Evolutionary conservation across 2,113 vertebrate genomes (phyloP).

Genomic region (Gyps fulvus): DNA sequence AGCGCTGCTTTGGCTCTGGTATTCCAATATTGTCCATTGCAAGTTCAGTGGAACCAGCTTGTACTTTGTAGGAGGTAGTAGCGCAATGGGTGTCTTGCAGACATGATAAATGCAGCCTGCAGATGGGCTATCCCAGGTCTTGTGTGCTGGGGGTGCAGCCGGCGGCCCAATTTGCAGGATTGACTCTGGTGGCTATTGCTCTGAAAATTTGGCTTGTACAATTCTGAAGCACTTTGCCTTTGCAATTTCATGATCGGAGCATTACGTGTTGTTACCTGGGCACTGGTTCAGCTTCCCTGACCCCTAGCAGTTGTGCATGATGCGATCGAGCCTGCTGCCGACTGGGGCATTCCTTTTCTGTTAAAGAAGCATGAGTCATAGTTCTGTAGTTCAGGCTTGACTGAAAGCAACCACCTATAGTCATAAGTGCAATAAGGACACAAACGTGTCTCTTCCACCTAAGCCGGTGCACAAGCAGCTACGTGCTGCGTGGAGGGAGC

Average conservation of each 20-base stretch:
- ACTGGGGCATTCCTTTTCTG: neutral
- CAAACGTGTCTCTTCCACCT: neutral
- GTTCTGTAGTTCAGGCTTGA: neutral
- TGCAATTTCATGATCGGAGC: accelerated
- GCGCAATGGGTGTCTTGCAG: accelerated
- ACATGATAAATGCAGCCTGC: neutral
- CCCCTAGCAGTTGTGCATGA: neutral
- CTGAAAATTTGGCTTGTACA: neutral
- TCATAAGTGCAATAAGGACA: neutral
- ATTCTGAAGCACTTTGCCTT: neutral
- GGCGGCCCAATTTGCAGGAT: neutral
- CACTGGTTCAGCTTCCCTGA: neutral
- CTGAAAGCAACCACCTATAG: neutral
- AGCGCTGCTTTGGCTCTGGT: neutral
- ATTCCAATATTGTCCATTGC: neutral
- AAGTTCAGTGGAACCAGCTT: neutral
- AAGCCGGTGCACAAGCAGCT: neutral
- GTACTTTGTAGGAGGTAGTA: neutral
- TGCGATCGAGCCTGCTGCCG: neutral
- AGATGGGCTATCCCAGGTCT: neutral
- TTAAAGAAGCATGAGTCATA: neutral
- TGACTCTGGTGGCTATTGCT: neutral
- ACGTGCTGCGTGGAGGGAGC: neutral
- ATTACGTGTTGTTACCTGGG: accelerated
- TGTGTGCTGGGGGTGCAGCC: neutral